phyloP scores from a whole-genome alignment of 2,797 vertebrate genomes.

The Tragelaphus eurycerus region DNA sequence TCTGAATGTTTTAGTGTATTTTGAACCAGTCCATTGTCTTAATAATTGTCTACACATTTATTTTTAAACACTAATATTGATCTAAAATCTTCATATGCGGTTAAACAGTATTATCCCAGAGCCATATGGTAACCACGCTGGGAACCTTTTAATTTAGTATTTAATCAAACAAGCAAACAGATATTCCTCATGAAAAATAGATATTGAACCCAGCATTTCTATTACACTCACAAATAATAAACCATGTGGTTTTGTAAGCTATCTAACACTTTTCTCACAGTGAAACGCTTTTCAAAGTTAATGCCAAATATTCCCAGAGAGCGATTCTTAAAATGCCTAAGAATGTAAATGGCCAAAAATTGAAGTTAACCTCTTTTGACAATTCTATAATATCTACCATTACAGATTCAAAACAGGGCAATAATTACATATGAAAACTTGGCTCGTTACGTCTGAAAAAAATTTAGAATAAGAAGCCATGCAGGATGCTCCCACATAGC shows the following conservation, averaged over 20 bases:
- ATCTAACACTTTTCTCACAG: constrained; percentile 33
- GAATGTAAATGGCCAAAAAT: constrained; percentile 55
- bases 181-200: background rate
- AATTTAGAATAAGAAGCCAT: constrained; percentile 54
- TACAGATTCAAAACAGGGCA: constrained; percentile 52
- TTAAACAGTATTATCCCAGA: background rate
- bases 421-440: constrained; percentile 63
- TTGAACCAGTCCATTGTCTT: background rate
- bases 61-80: background rate
- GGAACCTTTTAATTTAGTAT: background rate
- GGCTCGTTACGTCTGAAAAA: constrained; percentile 47
- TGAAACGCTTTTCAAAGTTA: constrained; percentile 28
- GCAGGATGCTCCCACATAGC: constrained; percentile 61
- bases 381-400: constrained; percentile 67
- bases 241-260: constrained; percentile 9
- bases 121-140: background rate
- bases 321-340: constrained; percentile 30
- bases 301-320: constrained; percentile 56
- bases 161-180: constrained; percentile 3
- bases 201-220: background rate
- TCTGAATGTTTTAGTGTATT: background rate
- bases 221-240: constrained; percentile 5
- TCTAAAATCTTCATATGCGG: background rate
- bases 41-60: background rate
- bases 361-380: constrained; percentile 76